These are phyloP conservation scores for Notolabrus celidotus DNA, from an alignment of 2,797 vertebrate species.

Conservation along the genomic window DNA sequence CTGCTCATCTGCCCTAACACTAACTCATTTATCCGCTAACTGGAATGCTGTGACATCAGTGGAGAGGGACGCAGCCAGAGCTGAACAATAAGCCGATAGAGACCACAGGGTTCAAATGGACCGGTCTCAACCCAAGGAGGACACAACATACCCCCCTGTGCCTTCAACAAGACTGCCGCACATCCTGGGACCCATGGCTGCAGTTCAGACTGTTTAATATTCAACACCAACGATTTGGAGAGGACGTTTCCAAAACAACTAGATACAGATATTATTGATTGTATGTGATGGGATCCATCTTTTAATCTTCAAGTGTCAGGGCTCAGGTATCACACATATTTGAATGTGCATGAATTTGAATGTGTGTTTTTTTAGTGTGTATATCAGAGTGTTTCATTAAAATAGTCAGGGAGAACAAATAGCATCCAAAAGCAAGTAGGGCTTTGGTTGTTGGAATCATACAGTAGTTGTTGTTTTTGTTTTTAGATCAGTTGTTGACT, in stretches of 20 bases:
- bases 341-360: no score
- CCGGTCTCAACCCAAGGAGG: conserved; percentile 71
- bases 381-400: no score
- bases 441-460: no score
- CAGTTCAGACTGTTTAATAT: conserved; percentile 41
- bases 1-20: conserved; percentile 84
- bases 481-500: no score
- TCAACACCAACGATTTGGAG: conserved; percentile 39
- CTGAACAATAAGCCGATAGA: conserved; percentile 85
- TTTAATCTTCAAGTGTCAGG: no score
- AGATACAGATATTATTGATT: neutral
- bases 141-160: conserved; percentile 65
- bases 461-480: no score
- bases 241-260: conserved; percentile 16
- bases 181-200: conserved; percentile 34
- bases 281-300: neutral
- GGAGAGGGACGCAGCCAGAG: conserved; percentile 72
- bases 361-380: no score
- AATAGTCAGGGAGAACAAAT: no score
- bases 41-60: conserved; percentile 87
- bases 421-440: no score
- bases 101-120: conserved; percentile 81
- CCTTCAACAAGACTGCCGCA: conserved; percentile 58
- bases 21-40: conserved; percentile 84
- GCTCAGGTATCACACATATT: no score